Evolutionary conservation across 2,888 invertebrate genomes (phyloP), one percentile per base, ranked within the genome.

Genomic region (Philopedon plagiatum): DNA sequence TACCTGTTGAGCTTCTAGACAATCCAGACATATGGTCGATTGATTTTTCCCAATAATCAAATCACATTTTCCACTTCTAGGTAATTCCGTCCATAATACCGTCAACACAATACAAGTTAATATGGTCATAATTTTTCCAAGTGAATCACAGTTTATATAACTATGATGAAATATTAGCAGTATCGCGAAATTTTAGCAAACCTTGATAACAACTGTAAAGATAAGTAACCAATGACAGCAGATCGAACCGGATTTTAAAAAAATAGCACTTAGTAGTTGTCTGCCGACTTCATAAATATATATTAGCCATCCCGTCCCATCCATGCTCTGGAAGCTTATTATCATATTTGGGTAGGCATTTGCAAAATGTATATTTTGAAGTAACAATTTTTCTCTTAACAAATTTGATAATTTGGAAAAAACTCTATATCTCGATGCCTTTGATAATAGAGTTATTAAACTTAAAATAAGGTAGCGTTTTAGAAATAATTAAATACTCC

Each of bases 241-340:
- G n/a, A 44, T 2, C 5, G 9, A n/a, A 46, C 11, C 4, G 23
- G 23, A 21, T 46, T 1, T n/a, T n/a, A 5, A n/a, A 23, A 21
- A 46, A 21, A 21, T 46, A 46, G 19, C n/a, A 46, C 46, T 46
- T 46, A 23, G n/a, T n/a, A 46, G 21, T n/a, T 46, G 46, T 11
- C 9, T 21, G 21, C n/a, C n/a, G 46, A 21, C n/a, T 46, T 46
- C 2, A 46, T 46, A 46, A 21, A 46, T 46, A 46, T n/a, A n/a
- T 1, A 46, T 46, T 44, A 41, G 19, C 21, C 44, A 19, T 5
- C 21, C 19, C 44, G 21, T 19, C 19, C 19, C 8, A 21, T 19
- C 19, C 11, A 21, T 8, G 1, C 37, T n/a, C n/a, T n/a, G 7
- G 9, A 5, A n/a, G n/a, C 21, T n/a, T 3, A 46, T 46, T 46